Conservation (phyloP, 2,797 vertebrate species). For the Naso thynnoides region DNA sequence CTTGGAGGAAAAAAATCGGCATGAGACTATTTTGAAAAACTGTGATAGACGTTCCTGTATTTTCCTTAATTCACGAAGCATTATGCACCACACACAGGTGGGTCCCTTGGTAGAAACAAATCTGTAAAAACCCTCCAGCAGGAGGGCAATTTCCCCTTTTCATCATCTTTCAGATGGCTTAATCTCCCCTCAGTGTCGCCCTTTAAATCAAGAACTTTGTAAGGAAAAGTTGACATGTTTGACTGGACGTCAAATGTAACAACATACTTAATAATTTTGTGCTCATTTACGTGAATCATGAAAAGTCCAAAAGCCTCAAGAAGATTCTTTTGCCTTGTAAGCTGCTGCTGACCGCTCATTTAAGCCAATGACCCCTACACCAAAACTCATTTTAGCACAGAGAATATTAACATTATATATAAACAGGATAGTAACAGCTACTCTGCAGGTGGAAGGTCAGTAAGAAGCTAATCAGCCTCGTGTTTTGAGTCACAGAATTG, state of each 20-base stretch:
- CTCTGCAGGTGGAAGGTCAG: not conserved
- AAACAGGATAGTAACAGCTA: not conserved
- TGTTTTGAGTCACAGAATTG: not conserved
- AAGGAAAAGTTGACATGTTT: no score
- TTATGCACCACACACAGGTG: not conserved
- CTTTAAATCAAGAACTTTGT: no score
- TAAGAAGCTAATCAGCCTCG: fast-evolving
- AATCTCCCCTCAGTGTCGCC: not conserved
- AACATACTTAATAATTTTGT: no score
- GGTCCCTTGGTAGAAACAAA: not conserved
- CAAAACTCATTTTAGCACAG: no score
- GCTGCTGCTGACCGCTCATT: no score
- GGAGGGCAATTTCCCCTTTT: not conserved
- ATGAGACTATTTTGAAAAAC: not conserved
- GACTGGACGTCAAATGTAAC: no score
- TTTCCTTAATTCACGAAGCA: slow-evolving; percentile 8
- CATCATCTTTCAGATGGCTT: slow-evolving; percentile 7
- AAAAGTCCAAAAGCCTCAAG: not conserved
- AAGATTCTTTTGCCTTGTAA: not conserved
- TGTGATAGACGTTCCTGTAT: no score
- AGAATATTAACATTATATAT: not conserved
- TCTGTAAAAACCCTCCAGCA: not conserved
- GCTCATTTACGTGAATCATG: not conserved
- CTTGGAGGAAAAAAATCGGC: slow-evolving; percentile 1
- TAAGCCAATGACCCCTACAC: no score